Evolutionary conservation across 2,797 vertebrate genomes (phyloP), one percentile per base, ranked within the genome.

Genomic region (Ibycter americanus): DNA sequence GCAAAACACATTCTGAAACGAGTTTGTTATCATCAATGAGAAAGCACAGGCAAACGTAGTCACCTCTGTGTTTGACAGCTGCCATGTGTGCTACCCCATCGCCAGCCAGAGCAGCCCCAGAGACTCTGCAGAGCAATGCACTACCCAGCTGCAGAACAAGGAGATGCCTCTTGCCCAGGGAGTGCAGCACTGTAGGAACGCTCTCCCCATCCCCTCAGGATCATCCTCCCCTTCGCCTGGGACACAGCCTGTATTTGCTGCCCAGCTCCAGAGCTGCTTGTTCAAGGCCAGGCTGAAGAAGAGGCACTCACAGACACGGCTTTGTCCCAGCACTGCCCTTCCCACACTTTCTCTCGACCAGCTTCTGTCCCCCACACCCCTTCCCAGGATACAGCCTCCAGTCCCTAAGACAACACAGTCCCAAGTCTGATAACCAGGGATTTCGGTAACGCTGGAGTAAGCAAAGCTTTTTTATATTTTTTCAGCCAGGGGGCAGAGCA

Each of bases 41-140:
- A 67, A 32, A 40, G 44, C 20, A 49, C 83, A 78, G 15, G 40
- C 4, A 34, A 31, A 73, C 0, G 0, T 4, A 44, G 31, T 2
- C 44, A 58, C 34, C 61, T 49, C 13, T 3, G 4, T 17, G 2
- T 13, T 9, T 15, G 31, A 6, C 11, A 56, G 5, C 22, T 13
- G 55, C 29, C 8, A 16, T 1, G 6, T 1, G 1, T 3, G 16
- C 29, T n/a, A 29, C 3, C 17, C 23, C 32, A 15, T 2, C 5
- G 27, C 7, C 51, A 51, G 21, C 7, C 61, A 47, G 55, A 56
- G 79, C 26, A 87, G 83, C 29, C 55, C 11, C 55, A 70, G 40
- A 12, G 71, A 23, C 22, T 51, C 66, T 23, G 40, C 42, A 79
- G 52, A 19, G 15, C 29, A 17, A 32, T 5, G 23, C n/a, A 6